These are phyloP conservation scores for Melanostoma scalare DNA, from an alignment of 2,888 invertebrate genomes.

Conservation along the genomic window DNA sequence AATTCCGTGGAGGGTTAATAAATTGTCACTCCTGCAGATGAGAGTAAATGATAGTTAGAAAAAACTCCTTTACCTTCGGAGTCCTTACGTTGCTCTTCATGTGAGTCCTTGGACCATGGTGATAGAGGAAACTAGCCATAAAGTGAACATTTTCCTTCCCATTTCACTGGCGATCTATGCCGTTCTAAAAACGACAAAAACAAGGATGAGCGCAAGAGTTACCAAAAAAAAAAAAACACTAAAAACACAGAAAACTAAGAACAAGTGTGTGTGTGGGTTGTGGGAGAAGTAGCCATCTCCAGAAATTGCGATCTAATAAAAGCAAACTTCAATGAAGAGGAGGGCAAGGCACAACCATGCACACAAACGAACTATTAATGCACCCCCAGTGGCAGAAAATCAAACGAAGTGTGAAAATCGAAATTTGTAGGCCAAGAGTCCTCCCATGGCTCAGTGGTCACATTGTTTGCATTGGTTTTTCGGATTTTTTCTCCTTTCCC, in stretches of 20 bases:
- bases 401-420: slow-evolving; percentile 73
- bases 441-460: slow-evolving; percentile 59
- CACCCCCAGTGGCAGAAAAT: slow-evolving; percentile 65
- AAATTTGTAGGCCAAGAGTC: slow-evolving; percentile 68
- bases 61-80: slow-evolving; percentile 24
- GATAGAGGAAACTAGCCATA: slow-evolving; percentile 68
- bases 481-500: slow-evolving; percentile 9
- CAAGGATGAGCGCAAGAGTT: slow-evolving; percentile 44
- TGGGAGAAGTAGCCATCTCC: slow-evolving; percentile 16
- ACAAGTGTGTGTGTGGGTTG: slow-evolving; percentile 13
- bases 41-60: slow-evolving; percentile 11
- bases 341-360: not conserved
- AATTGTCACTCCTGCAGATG: slow-evolving; percentile 35
- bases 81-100: slow-evolving; percentile 56
- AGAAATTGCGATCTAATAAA: slow-evolving; percentile 16
- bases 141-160: slow-evolving; percentile 70
- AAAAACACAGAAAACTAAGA: not conserved
- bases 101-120: slow-evolving; percentile 43
- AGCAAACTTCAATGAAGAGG: slow-evolving; percentile 12
- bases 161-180: slow-evolving; percentile 69
- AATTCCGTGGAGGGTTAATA: slow-evolving; percentile 58
- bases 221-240: slow-evolving; percentile 16
- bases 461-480: slow-evolving; percentile 40
- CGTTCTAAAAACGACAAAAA: slow-evolving; percentile 29
- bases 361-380: slow-evolving; percentile 65